These are phyloP conservation scores for Phalera bucephala DNA, from an alignment of 2,888 invertebrate species.

Conservation along the genomic window DNA sequence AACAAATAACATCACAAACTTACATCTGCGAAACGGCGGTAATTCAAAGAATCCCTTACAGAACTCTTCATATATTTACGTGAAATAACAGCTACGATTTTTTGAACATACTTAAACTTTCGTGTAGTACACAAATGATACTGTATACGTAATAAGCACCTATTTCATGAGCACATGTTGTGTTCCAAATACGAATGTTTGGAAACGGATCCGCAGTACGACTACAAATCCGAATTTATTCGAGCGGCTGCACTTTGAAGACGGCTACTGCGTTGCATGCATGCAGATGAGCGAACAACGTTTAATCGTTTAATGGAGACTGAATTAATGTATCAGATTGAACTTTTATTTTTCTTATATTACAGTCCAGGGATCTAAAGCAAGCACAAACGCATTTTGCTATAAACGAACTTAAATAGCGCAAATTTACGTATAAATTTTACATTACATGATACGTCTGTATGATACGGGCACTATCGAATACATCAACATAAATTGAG, in stretches of 20 bases:
- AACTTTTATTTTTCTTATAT: slow-evolving; percentile 52
- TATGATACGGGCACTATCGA: slow-evolving; percentile 3
- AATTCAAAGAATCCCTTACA: too few species aligned
- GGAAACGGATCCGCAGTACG: slow-evolving; percentile 34
- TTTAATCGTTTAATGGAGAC: slow-evolving; percentile 75
- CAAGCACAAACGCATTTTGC: slow-evolving; percentile 1
- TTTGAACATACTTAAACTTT: not conserved
- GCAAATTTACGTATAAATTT: not conserved
- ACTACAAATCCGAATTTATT: slow-evolving; percentile 65
- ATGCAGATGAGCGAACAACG: slow-evolving; percentile 73
- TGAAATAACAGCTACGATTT: too few species aligned
- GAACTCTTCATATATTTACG: too few species aligned
- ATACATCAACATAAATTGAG: slow-evolving; percentile 27
- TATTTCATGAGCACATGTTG: slow-evolving; percentile 15
- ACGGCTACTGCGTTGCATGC: slow-evolving; percentile 59
- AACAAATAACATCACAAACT: too few species aligned
- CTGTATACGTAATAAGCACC: not conserved
- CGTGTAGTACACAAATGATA: not conserved
- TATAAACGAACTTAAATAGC: too few species aligned
- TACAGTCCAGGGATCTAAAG: slow-evolving; percentile 27
- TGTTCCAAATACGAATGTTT: slow-evolving; percentile 38
- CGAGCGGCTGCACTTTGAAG: slow-evolving; percentile 68
- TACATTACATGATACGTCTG: not conserved
- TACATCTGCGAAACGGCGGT: too few species aligned
- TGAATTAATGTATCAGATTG: slow-evolving; percentile 71